A percentile compares a stretch with the other conserved stretches of the same genome.
These are phyloP conservation scores for Urophycis tenuis DNA, from an alignment of 2,797 vertebrate genomes.

Conservation along the genomic window DNA sequence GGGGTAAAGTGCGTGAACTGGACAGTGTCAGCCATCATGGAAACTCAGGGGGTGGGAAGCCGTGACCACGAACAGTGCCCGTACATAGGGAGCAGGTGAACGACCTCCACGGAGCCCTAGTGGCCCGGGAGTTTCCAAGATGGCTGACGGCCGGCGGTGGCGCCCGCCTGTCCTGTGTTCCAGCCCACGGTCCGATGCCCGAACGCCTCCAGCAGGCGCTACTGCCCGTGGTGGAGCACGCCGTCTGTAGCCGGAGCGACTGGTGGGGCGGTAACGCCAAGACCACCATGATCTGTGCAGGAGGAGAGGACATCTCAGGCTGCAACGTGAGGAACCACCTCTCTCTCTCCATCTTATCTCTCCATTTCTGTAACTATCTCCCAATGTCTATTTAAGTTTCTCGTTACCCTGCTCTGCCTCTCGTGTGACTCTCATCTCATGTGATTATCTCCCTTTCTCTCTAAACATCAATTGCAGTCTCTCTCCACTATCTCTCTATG, in stretches of 20 bases:
- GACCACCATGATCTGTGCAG: slow-evolving; percentile 75
- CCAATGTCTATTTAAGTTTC: too few species aligned
- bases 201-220: slow-evolving; percentile 74
- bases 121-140: not conserved
- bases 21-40: too few species aligned
- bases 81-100: not conserved
- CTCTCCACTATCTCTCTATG: too few species aligned
- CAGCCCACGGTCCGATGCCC: slow-evolving; percentile 62
- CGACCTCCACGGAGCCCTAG: not conserved
- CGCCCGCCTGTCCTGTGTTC: not conserved
- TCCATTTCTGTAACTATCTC: not conserved
- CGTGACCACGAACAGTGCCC: not conserved
- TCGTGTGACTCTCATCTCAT: too few species aligned
- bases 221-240: slow-evolving; percentile 71
- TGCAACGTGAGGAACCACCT: slow-evolving; percentile 61
- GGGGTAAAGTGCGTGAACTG: too few species aligned
- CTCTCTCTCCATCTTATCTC: too few species aligned
- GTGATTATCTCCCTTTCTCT: not conserved
- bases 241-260: slow-evolving; percentile 62
- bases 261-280: slow-evolving; percentile 71
- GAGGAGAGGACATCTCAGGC: slow-evolving; percentile 65
- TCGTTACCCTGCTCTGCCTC: too few species aligned
- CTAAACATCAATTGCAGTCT: not conserved
- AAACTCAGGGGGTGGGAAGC: too few species aligned
- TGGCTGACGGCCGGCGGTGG: not conserved